phyloP scores from a whole-genome alignment of 2,113 vertebrate genomes.

The Zootoca vivipara region DNA sequence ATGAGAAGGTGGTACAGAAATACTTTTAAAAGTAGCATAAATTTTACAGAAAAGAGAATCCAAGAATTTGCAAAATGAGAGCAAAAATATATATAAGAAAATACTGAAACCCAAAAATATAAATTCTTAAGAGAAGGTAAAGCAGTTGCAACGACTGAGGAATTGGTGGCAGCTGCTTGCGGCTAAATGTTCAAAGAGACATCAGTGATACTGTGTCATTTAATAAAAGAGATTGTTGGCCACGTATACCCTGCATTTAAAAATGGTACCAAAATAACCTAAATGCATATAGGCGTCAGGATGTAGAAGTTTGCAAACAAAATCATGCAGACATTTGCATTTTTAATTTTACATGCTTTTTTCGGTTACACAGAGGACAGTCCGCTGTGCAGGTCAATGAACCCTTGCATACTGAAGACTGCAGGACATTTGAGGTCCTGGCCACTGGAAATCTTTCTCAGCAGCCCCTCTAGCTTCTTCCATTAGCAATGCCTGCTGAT shows the following conservation, averaged over 20 bases:
- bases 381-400: not conserved
- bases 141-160: not conserved
- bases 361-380: not conserved
- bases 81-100: not conserved
- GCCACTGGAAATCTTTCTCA: not conserved
- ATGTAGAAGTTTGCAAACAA: no score
- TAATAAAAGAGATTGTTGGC: not conserved
- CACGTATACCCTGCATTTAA: not conserved
- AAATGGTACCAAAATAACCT: not conserved
- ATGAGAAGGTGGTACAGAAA: no score
- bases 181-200: rapidly evolving
- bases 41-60: not conserved
- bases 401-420: not conserved
- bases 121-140: not conserved
- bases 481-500: not conserved
- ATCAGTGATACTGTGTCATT: not conserved
- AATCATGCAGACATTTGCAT: not conserved
- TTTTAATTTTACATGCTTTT: not conserved
- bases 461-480: not conserved
- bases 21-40: no score
- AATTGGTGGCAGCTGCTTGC: slow-evolving; percentile 31
- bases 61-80: not conserved
- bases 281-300: not conserved
- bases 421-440: not conserved
- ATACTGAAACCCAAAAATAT: not conserved